Evolutionary conservation across 2,797 vertebrate genomes (phyloP), one percentile per base, ranked within the genome.

Genomic region (Cyprinodon diabolis): DNA sequence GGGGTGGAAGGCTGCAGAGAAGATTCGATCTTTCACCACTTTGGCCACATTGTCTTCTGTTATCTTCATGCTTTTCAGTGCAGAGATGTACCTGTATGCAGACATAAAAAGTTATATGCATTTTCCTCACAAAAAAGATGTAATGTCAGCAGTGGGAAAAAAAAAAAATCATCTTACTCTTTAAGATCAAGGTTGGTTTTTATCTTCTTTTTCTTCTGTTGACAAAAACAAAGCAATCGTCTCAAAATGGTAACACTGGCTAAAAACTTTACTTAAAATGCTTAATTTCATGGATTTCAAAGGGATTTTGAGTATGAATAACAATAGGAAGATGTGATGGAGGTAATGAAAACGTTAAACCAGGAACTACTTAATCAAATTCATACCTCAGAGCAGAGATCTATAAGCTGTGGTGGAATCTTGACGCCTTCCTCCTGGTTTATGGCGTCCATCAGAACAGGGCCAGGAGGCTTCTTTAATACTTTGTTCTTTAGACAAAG

Each of bases 1-100:
- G 0, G 97, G 97, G 66, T 99, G 97, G 76, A 99, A 86, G 30
- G 96, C 95, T 77, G 96, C 72, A 4, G 96, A 96, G 48, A 74
- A 93, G 78, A 97, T 69, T 0, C 95, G 87, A 0, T 77, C 62
- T 35, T 85, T 94, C 75, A 97, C 95, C 76, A 97, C 94, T 94
- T 97, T 97, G 23, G 78, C 92, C 70, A 97, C 65, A 51, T 72
- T 76, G 2, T 90, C 89, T 62, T 94, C 86, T 0, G 77, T 79
- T 54, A 96, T 90, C 49, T 19, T 86, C 96, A 98, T 96, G 11
- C 40, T 86, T 70, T 71, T 87, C 63, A 99, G 93, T 58, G 56
- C 76, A 23, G 87, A 71, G 57, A 77, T 49, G 74, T 99, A 98
- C 35, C 97, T 99, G 73, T 12, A 51, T 66, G 62, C 72, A 78